Base-by-base conservation (phyloP, 1,140 invertebrate genomes). In the Drosophila watanabei region DNA sequence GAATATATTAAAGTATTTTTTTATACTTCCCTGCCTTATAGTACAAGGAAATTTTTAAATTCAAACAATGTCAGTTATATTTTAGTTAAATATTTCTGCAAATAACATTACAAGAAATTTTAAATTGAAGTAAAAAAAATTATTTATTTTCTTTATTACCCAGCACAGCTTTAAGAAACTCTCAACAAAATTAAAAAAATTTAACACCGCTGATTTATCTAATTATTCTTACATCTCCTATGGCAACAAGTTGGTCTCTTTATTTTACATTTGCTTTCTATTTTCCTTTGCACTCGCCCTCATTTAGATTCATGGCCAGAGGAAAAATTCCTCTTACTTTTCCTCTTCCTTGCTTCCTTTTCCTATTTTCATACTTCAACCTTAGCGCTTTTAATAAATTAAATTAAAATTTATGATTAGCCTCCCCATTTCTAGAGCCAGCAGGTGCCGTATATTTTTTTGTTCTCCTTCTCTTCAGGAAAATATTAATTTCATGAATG, bases 401-500 rank as follows among this genome's bases (percentile, higher is more conserved):
- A 60, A 73, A 59, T 51, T 35, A 35, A 78, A 65, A 86, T 81
- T 66, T 75, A 86, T 85, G 64, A 56, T 59, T 57, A 52, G 60
- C 51, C 60, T 54, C 62, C 39, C 62, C 37, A 28, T 28, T 56
- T 58, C 43, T 9, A 20, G 20, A 14, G 48, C 20, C 69, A 54
- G 35, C 51, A 57, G 59, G 71, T 65, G 43, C 32, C 49, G 18
- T 24, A 4, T 37, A 43, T 46, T 48, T 28, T 48, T 33, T 60
- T 39, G 37, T 49, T 11, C 37, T 49, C n/a, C 16, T 48, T 41
- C 48, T 37, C 30, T 61, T n/a, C 43, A 51, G 56, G 51, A n/a
- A 63, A 80, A 78, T 80, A 78, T 88, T 82, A 82, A 87, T 87
- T 87, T 82, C 84, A 70, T 77, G 82, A 82, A 83, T 80, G 80